Conservation (phyloP, 1,140 invertebrate species). For the Trypoxylus dichotomus region DNA sequence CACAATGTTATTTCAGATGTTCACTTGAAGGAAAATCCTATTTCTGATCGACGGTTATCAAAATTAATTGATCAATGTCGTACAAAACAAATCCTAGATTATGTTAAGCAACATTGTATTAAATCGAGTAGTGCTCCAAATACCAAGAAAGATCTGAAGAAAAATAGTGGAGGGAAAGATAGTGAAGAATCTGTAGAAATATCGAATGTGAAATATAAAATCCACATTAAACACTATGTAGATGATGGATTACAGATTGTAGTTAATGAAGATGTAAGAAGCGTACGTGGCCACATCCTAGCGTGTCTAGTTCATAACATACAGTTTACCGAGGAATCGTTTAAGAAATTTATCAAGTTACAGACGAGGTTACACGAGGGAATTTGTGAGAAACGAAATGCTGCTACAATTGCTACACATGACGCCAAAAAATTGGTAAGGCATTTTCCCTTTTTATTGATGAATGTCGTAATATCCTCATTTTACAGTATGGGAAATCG, state of each 20-base stretch:
- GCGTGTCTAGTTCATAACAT: constrained; percentile 72
- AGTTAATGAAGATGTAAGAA: constrained; percentile 48
- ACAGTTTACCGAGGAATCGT: constrained; percentile 63
- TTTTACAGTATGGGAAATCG: neutral
- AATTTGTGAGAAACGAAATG: constrained; percentile 75
- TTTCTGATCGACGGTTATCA: constrained; percentile 69
- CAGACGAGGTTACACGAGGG: constrained; percentile 81
- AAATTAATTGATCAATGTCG: constrained; percentile 73
- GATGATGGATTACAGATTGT: constrained; percentile 40
- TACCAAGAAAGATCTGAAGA: constrained; percentile 59
- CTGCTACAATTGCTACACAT: constrained; percentile 81
- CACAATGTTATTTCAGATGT: constrained; percentile 49
- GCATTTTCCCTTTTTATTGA: constrained; percentile 7
- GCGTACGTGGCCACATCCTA: constrained; percentile 70
- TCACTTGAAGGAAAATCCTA: constrained; percentile 70
- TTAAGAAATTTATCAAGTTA: constrained; percentile 78
- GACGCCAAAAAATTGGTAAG: constrained; percentile 69
- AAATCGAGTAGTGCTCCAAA: constrained; percentile 52
- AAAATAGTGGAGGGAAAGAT: constrained; percentile 50
- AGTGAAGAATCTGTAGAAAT: constrained; percentile 12
- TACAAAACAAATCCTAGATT: constrained; percentile 70
- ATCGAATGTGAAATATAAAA: constrained; percentile 43
- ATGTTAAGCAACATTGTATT: constrained; percentile 65
- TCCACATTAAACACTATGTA: constrained; percentile 45
- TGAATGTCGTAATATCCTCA: neutral